Base-by-base conservation (phyloP, 2,113 vertebrate species). In the Xenopus borealis region DNA sequence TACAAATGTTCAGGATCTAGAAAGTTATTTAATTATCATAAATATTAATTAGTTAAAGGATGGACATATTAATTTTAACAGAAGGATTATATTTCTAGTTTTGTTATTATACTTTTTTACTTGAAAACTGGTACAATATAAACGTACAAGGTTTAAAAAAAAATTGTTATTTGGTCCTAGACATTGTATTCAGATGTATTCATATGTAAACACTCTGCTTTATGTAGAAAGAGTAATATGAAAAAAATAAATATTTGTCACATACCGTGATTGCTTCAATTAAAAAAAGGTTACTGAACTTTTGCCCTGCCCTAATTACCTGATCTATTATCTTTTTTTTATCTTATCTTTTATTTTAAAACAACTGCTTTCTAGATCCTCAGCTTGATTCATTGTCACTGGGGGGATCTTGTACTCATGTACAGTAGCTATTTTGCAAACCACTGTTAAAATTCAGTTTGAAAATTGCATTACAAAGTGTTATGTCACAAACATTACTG, bases 281-380 rank as follows among this genome's bases (percentile, higher is more conserved):
- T 86, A 84, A 27, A 27, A 27, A 80, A 68, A 79, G 79, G 82
- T 86, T 88, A 82, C 85, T 88, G 88, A 89, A 89, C 83, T 86
- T 86, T 83, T 83, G 83, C 82, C 87, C 86, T 82, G 81, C 86
- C 87, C 81, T 87, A 88, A 90, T 87, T 88, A 86, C 83, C 82
- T 84, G 82, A 84, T 80, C 8, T 85, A 88, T 87, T 88, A 83
- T 27, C n/a, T n/a, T n/a, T n/a, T n/a, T 87, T 89, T 87, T 86
- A 86, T 81, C 76, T 80, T 86, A 85, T 86, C 87, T 88, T 88
- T 88, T 82, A 83, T 27, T n/a, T 84, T 83, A 81, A 79, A 89
- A 85, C 87, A 88, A 88, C 87, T 86, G 86, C 85, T 88, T 82
- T 90, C 88, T 86, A 87, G 85, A 87, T 87, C 81, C 89, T 86